Percentiles rank a stretch among this genome's conserved stretches.
Conservation (phyloP, 2,113 vertebrate species). For the Crotalus horridus region DNA sequence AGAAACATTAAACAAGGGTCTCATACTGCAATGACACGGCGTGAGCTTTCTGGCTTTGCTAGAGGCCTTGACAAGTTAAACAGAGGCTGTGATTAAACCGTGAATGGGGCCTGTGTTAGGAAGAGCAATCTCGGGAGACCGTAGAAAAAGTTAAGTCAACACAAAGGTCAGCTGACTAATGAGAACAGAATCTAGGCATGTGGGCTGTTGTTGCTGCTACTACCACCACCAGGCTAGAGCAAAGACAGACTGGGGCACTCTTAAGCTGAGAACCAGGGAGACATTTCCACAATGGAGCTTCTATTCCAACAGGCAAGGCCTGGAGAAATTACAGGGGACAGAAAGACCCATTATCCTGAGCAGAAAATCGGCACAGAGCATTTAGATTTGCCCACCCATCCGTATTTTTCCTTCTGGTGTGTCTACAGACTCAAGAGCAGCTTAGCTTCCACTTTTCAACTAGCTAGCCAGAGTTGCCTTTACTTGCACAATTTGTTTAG, state of each 20-base stretch:
- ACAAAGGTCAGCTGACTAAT: constrained; percentile 44
- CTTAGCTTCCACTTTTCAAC: not conserved
- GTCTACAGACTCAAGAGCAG: not conserved
- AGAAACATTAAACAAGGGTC: not conserved
- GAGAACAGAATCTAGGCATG: constrained; percentile 30
- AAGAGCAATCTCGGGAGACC: constrained; percentile 48
- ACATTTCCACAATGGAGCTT: not conserved
- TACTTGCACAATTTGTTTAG: not conserved
- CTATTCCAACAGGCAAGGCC: not conserved
- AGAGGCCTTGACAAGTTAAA: constrained; percentile 56
- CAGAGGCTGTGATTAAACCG: constrained; percentile 53
- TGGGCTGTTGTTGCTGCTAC: not conserved
- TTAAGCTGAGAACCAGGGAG: constrained; percentile 7
- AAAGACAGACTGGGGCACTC: constrained; percentile 2
- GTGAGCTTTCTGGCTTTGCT: constrained; percentile 42
- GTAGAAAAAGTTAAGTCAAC: constrained; percentile 48
- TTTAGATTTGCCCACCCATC: rapidly evolving
- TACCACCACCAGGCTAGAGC: constrained; percentile 4
- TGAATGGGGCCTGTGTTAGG: constrained; percentile 53
- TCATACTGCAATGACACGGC: not conserved
- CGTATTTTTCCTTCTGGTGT: not conserved
- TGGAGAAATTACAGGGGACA: not conserved
- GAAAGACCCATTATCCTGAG: not conserved
- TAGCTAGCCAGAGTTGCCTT: not conserved
- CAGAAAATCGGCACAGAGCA: not conserved